These are phyloP conservation scores for Patiria pectinifera DNA, from an alignment of 53 echinoderm and acorn worm genomes.

Conservation along the genomic window DNA sequence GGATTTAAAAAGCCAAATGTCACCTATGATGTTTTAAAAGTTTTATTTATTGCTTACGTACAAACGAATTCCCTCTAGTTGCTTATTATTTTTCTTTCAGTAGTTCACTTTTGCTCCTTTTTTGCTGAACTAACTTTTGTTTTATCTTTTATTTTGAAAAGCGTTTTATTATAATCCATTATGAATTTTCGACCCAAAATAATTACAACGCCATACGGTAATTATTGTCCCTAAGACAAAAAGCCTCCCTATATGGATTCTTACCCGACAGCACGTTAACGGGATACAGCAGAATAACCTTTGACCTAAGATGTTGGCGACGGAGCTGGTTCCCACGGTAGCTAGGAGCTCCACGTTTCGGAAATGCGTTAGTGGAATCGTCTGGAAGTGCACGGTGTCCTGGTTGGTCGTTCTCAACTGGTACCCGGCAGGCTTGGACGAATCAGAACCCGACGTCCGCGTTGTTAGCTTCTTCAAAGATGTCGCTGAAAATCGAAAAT, in stretches of 20 bases:
- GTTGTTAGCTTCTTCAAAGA: conserved; percentile 13
- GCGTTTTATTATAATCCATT: no score
- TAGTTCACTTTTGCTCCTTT: no score
- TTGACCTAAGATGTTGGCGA: conserved; percentile 42
- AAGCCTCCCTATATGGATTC: no score
- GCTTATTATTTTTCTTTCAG: no score
- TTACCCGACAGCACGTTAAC: conserved; percentile 37
- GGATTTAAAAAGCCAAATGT: no score
- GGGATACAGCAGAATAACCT: conserved; percentile 59
- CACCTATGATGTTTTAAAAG: no score
- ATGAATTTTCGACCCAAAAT: no score
- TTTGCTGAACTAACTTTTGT: no score
- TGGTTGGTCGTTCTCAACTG: conserved; percentile 41
- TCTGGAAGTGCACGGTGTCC: conserved; percentile 55
- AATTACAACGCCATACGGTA: no score
- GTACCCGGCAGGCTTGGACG: conserved; percentile 49
- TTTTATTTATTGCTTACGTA: no score
- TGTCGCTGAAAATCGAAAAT: conserved; percentile 3
- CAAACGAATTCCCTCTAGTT: no score
- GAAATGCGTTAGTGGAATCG: conserved; percentile 60
- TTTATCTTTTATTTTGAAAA: no score
- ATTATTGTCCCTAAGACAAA: not conserved
- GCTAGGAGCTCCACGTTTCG: conserved; percentile 50
- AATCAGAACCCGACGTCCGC: not conserved
- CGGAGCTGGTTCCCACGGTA: conserved; percentile 13